These are phyloP conservation scores for Beris morrisii DNA, from an alignment of 2,888 invertebrate species.

Conservation along the genomic window DNA sequence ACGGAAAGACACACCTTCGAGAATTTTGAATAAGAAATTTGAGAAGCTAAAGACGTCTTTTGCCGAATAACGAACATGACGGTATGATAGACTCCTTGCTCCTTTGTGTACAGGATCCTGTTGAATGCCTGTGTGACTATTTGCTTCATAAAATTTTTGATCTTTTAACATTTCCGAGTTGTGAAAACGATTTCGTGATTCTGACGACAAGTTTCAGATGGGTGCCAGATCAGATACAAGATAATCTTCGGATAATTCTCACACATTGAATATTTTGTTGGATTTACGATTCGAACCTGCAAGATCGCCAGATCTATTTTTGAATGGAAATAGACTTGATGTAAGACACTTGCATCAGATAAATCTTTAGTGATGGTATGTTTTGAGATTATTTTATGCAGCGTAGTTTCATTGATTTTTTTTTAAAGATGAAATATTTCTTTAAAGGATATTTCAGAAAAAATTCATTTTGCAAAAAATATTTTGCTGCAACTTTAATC, in stretches of 20 bases:
- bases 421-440: too few species aligned
- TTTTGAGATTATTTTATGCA: too few species aligned
- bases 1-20: conserved; percentile 39
- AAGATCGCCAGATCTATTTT: too few species aligned
- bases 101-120: conserved; percentile 14
- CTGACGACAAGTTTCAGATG: conserved; percentile 17
- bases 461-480: too few species aligned
- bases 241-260: conserved; percentile 15
- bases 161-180: conserved; percentile 20
- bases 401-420: too few species aligned
- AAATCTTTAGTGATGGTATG: too few species aligned
- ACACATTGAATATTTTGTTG: background rate
- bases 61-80: conserved; percentile 16
- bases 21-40: conserved; percentile 29
- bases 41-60: conserved; percentile 23
- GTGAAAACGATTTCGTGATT: conserved; percentile 20
- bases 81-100: conserved; percentile 22
- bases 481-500: too few species aligned
- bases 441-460: too few species aligned
- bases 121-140: conserved; percentile 28
- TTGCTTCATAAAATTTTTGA: conserved; percentile 28
- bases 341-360: too few species aligned
- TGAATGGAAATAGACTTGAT: too few species aligned
- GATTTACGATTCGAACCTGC: too few species aligned
- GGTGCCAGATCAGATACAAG: background rate